Evolutionary conservation across 2,113 vertebrate species (phyloP).

Genomic region (Ceyx margarethae): DNA sequence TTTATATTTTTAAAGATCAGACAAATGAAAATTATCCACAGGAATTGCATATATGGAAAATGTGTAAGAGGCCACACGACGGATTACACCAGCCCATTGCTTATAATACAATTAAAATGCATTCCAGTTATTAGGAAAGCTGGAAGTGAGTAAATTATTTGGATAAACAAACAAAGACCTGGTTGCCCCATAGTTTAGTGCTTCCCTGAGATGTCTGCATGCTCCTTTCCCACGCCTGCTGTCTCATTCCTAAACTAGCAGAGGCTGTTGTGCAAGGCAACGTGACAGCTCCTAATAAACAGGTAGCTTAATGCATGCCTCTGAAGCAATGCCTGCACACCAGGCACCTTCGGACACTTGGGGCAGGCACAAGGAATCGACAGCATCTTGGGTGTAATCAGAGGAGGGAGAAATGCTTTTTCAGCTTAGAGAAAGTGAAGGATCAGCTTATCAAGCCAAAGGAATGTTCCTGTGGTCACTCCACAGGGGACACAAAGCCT

Average conservation of each 20-base stretch:
- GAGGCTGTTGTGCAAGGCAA: conserved; percentile 52
- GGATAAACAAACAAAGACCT: conserved; percentile 58
- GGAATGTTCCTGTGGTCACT: neutral
- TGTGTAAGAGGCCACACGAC: neutral
- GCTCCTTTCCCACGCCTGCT: conserved; percentile 58
- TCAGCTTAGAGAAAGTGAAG: neutral
- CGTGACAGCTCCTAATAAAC: conserved; percentile 18
- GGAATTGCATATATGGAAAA: neutral
- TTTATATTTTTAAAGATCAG: neutral
- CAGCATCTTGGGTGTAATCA: neutral
- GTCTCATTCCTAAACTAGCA: conserved; percentile 52
- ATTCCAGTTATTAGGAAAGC: conserved; percentile 34
- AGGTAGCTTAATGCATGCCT: neutral
- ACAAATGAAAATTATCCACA: neutral
- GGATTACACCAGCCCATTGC: neutral
- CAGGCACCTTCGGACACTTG: neutral
- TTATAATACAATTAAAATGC: neutral
- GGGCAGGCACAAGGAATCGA: neutral
- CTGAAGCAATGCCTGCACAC: neutral
- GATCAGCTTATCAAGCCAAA: neutral
- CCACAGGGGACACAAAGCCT: neutral
- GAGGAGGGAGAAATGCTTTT: neutral
- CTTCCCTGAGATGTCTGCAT: conserved; percentile 3
- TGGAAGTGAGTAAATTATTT: conserved; percentile 54
- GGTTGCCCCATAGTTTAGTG: neutral